Evolutionary conservation across 1,140 invertebrate genomes (phyloP), one percentile per base, ranked within the genome.

Genomic region (Formica exsecta): DNA sequence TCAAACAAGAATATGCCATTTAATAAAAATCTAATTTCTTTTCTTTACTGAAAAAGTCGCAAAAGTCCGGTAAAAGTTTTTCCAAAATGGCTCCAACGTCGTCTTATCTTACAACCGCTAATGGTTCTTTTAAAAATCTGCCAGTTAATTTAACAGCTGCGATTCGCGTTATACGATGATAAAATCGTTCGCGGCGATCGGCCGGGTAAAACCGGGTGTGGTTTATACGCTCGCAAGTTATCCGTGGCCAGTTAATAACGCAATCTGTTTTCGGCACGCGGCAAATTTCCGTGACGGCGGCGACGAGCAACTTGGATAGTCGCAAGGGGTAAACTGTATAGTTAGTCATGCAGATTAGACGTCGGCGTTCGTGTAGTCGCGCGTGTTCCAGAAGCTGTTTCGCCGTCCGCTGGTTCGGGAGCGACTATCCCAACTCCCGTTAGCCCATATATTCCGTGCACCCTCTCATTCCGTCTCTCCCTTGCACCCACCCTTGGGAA

Each of bases 271-370:
- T 84, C 68, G 66, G 48, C 61, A 79, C 41, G 75, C 77, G 65
- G 65, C 65, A 36, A 80, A 80, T 80, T 80, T 80, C 77, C 77
- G 61, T 25, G 38, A 36, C 75, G 16, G 59, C 16, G 29, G 32
- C 16, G 16, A 3, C 32, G 64, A 29, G 36, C 32, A 77, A 32
- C 75, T 77, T 44, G 59, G 62, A 25, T 64, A 38, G 65, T 80
- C 57, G 25, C 59, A 57, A 65, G 16, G 48, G 68, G 61, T 77
- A 89, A 91, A 91, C 85, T 80, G 83, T 61, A 86, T 88, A 85
- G 86, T 92, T 91, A 90, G 90, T 64, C 86, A 92, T 92, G 91
- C 86, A 92, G 91, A 92, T 92, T 92, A 92, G 88, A 92, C 74
- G 87, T 29, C 66, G 81, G 71, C 51, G 41, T 32, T 70, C 65